phyloP scores from a whole-genome alignment of 2,113 vertebrate genomes.

The Daubentonia madagascariensis region DNA sequence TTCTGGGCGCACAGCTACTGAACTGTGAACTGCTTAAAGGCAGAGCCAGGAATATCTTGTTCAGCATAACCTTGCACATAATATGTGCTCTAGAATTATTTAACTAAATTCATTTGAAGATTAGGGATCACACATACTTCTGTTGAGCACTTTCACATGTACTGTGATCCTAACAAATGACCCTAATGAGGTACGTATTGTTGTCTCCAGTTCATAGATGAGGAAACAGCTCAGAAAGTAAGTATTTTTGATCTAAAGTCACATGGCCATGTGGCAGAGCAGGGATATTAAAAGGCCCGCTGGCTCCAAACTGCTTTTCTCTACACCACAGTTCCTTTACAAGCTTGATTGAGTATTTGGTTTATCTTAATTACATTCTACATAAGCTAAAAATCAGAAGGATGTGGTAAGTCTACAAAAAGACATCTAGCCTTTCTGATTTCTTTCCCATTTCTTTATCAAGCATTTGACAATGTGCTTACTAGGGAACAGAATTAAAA shows the following conservation, averaged over 20 bases:
- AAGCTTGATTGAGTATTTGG: neutral
- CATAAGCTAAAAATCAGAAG: neutral
- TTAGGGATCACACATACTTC: neutral
- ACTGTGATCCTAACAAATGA: neutral
- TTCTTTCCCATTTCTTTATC: neutral
- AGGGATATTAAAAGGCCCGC: neutral
- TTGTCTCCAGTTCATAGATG: neutral
- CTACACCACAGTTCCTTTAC: neutral
- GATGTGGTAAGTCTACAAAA: neutral
- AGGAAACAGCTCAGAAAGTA: neutral
- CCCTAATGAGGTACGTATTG: neutral
- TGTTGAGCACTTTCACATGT: neutral
- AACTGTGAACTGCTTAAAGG: neutral
- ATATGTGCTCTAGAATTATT: neutral
- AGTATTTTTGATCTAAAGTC: neutral
- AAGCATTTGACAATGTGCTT: neutral
- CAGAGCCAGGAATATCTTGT: neutral
- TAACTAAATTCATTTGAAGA: neutral
- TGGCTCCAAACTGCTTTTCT: neutral
- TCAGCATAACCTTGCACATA: neutral
- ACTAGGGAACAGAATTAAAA: neutral
- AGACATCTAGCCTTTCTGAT: neutral
- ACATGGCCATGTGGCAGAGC: neutral
- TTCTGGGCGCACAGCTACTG: neutral
- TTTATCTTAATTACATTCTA: slow-evolving; percentile 13